These are phyloP conservation scores for Trematocara marginatum DNA, from an alignment of 2,113 vertebrate species.

Conservation along the genomic window DNA sequence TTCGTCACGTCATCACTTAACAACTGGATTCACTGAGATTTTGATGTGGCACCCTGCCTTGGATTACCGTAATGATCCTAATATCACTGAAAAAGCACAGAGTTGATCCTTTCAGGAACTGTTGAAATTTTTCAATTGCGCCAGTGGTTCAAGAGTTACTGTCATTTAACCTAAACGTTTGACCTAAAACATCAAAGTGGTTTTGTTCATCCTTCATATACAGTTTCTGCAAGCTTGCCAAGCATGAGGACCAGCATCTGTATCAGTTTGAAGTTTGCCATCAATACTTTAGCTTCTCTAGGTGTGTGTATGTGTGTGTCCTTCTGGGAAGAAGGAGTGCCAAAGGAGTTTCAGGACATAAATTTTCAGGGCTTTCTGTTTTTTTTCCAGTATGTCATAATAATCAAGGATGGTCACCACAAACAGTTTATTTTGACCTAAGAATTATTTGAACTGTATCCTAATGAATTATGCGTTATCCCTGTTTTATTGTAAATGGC, in stretches of 20 bases:
- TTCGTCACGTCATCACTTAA: no score
- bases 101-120: background rate
- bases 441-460: background rate
- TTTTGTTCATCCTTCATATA: background rate
- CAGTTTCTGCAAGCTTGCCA: background rate
- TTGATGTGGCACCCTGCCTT: background rate
- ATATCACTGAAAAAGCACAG: background rate
- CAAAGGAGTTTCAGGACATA: background rate
- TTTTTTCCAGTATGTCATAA: background rate
- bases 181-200: background rate
- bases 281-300: background rate
- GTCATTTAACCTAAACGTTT: background rate
- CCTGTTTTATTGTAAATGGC: rapidly evolving
- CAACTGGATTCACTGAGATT: background rate
- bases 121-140: background rate
- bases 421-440: background rate
- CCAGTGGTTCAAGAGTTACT: rapidly evolving
- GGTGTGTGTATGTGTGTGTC: background rate
- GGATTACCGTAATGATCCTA: background rate
- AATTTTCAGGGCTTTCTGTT: background rate
- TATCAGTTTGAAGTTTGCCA: background rate
- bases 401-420: background rate
- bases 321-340: background rate
- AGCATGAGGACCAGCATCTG: background rate
- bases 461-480: background rate